phyloP scores from a whole-genome alignment of 2,113 vertebrate genomes.

The Cephalopholis sonnerati region DNA sequence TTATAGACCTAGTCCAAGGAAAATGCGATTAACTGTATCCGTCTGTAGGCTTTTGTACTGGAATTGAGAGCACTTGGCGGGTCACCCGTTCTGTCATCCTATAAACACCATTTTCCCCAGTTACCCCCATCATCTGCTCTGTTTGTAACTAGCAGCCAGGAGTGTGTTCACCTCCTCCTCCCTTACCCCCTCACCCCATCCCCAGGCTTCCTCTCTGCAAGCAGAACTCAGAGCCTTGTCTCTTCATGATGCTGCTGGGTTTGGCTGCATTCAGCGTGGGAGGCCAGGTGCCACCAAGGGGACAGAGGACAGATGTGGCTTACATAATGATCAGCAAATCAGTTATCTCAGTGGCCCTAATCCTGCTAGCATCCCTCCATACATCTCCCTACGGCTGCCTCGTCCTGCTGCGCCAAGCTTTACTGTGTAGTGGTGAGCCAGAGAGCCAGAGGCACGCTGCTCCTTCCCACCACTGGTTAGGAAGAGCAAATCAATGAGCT shows the following conservation, averaged over 20 bases:
- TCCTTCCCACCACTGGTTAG: constrained; percentile 35
- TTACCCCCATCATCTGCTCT: constrained; percentile 8
- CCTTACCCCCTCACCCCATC: background rate
- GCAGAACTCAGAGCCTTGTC: constrained; percentile 20
- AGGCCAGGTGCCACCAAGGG: constrained; percentile 28
- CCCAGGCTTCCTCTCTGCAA: constrained; percentile 21
- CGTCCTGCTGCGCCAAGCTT: constrained; percentile 18
- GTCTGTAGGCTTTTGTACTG: background rate
- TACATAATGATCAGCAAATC: constrained; percentile 68
- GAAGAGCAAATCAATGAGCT: constrained; percentile 44
- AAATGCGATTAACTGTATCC: background rate
- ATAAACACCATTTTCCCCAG: background rate
- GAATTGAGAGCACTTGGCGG: background rate
- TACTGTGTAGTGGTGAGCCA: constrained; percentile 12
- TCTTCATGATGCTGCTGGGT: constrained; percentile 29
- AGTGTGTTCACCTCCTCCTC: background rate
- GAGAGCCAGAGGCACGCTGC: constrained; percentile 21
- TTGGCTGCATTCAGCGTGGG: constrained; percentile 46
- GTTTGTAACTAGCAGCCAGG: background rate
- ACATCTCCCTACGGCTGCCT: constrained; percentile 25
- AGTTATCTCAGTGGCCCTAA: constrained; percentile 61
- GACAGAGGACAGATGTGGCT: constrained; percentile 73
- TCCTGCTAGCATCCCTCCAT: constrained; percentile 57
- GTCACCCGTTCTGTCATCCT: background rate
- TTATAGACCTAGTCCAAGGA: background rate